Evolutionary conservation across 2,797 vertebrate species (phyloP).

Genomic region (Poecilia wingei): DNA sequence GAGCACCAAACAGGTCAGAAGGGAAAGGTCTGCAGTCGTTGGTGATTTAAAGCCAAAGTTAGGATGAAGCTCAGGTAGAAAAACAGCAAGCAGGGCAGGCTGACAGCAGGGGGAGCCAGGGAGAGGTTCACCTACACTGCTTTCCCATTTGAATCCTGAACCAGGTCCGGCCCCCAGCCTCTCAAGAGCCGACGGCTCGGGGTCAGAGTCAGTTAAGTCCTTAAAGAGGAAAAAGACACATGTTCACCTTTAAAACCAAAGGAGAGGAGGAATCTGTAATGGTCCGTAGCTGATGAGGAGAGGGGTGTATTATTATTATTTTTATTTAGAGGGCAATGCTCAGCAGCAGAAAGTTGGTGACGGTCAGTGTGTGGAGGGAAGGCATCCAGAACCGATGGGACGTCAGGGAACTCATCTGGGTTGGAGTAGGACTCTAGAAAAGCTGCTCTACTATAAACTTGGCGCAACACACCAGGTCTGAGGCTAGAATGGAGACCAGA

Average conservation of each 20-base stretch:
- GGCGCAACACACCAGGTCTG: neutral
- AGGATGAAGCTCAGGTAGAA: slow-evolving; percentile 58
- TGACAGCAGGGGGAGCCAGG: slow-evolving; percentile 34
- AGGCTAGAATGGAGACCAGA: neutral
- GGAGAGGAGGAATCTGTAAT: slow-evolving; percentile 21
- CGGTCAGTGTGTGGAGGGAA: neutral
- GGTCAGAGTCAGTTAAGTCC: slow-evolving; percentile 96
- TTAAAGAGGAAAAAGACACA: slow-evolving; percentile 80
- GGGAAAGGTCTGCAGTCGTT: slow-evolving; percentile 61
- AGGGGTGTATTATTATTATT: neutral
- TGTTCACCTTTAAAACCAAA: slow-evolving; percentile 69
- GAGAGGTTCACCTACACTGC: slow-evolving; percentile 83
- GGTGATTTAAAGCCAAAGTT: slow-evolving; percentile 58
- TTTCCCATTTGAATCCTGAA: slow-evolving; percentile 96
- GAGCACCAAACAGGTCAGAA: slow-evolving; percentile 65
- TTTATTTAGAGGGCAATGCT: neutral
- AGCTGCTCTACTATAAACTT: neutral
- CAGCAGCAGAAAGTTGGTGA: neutral
- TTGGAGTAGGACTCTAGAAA: neutral
- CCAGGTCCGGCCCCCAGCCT: slow-evolving; percentile 91
- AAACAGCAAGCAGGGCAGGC: slow-evolving; percentile 68
- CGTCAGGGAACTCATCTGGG: neutral
- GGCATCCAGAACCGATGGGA: neutral
- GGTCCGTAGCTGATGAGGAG: slow-evolving; percentile 3
- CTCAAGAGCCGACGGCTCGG: slow-evolving; percentile 94